Percentiles rank a stretch among this genome's conserved stretches.
Conservation (phyloP, 2,113 vertebrate species). For the Albula glossodonta region DNA sequence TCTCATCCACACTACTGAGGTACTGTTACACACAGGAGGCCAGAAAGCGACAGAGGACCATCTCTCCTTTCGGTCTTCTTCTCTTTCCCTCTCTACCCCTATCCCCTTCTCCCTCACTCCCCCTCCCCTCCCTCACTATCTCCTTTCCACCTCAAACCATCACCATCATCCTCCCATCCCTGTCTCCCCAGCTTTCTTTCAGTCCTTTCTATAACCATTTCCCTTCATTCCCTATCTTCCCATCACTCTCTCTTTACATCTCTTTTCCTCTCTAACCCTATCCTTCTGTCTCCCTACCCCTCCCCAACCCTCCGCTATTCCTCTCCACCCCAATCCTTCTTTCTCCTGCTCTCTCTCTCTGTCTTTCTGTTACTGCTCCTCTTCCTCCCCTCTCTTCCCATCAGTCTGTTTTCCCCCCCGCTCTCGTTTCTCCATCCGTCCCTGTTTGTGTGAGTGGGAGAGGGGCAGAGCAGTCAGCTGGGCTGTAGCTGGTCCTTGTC, state of each 20-base stretch:
- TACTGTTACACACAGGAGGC: not conserved
- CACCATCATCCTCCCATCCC: not conserved
- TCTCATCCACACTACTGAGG: not conserved
- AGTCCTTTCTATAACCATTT: no score
- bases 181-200: not conserved
- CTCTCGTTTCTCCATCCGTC: constrained; percentile 27
- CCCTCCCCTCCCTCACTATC: no score
- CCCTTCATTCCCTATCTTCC: no score
- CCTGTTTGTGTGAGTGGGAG: constrained; percentile 7
- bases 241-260: no score
- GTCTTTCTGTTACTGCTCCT: not conserved
- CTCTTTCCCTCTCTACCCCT: no score
- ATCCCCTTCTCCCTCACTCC: no score
- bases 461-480: constrained; percentile 4
- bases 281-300: not conserved
- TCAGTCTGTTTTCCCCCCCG: not conserved
- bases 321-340: not conserved
- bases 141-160: no score
- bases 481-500: constrained; percentile 28
- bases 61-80: no score
- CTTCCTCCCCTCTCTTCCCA: not conserved
- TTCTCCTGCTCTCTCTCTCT: not conserved
- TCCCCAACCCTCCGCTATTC: not conserved
- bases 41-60: no score
- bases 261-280: not conserved